phyloP scores from a whole-genome alignment of 2,113 vertebrate genomes.

The Strigops habroptila region DNA sequence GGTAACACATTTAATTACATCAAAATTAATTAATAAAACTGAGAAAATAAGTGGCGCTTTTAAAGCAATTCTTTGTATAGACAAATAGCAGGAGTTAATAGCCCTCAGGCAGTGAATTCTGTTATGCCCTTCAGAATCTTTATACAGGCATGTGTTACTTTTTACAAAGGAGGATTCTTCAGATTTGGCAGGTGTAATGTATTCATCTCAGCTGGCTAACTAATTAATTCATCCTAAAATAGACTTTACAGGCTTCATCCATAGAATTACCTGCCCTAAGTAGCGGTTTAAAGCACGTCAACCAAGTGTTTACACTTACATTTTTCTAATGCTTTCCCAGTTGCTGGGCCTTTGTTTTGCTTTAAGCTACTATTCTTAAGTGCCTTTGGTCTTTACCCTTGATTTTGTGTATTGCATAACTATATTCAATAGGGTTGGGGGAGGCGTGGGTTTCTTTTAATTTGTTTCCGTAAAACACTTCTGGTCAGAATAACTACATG shows the following conservation, averaged over 20 bases:
- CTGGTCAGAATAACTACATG: background rate
- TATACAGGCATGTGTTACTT: background rate
- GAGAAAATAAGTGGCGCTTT: background rate
- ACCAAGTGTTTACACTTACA: background rate
- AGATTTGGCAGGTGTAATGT: background rate
- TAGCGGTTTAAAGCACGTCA: background rate
- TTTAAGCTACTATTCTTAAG: background rate
- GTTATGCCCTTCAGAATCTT: background rate
- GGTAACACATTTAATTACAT: background rate
- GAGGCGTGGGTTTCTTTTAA: rapidly evolving
- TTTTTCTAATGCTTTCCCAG: background rate
- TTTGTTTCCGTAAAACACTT: background rate
- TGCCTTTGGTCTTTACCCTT: background rate
- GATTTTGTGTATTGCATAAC: background rate
- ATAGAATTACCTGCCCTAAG: background rate
- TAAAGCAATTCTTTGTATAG: background rate
- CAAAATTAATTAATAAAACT: background rate
- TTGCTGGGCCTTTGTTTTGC: background rate
- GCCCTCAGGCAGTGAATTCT: background rate
- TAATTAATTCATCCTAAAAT: background rate
- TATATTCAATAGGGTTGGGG: background rate
- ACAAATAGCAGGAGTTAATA: background rate
- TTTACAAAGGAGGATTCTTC: background rate
- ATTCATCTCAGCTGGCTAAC: background rate
- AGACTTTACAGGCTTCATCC: background rate